Base-by-base conservation (phyloP, 1,140 invertebrate species). In the Apocrypta bakeri region DNA sequence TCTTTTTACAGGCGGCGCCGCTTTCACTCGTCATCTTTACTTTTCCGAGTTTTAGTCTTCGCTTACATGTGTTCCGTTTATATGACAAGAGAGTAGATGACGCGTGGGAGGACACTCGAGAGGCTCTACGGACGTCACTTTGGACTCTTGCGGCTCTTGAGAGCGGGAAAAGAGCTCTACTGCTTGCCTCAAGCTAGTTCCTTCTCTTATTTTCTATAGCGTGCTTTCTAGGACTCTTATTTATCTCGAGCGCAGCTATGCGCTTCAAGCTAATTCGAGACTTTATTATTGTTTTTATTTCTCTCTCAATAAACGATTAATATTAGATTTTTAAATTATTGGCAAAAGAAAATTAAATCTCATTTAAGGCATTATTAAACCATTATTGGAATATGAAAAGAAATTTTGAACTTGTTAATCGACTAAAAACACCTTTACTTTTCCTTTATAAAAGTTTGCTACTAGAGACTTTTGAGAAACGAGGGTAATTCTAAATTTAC, bases 151-250 rank as follows among this genome's bases (percentile, higher is more conserved):
- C 14, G 24, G 48, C 42, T 71, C 64, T 82, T 56, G 48, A 56
- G 48, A 21, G 48, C 17, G 48, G 48, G 48, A n/a, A 56, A 56
- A 56, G 48, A 56, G 48, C 21, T 64, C 14, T n/a, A n/a, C n/a
- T n/a, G n/a, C n/a, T n/a, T 33, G 11, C 24, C 25, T 31, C 1
- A 21, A 4, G 48, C 11, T 40, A 75, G 79, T 61, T 66, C 21
- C 64, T 73, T 81, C 72, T 78, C 33, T 76, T 63, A 48, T n/a
- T 40, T 66, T 78, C 64, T 83, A 40, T 79, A 73, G 66, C 37
- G 42, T 73, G 56, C 69, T 64, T 48, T 76, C 66, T 79, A 81
- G 17, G 48, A 27, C 77, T 84, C 84, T 86, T 86, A 82, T 84
- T 87, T 68, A n/a, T 14, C 25, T 37, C 12, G 21, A 9, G 25